A percentile compares a stretch with the other conserved stretches of the same genome.
Conservation (phyloP, 2,113 vertebrate genomes). For the Catharus fuscescens region DNA sequence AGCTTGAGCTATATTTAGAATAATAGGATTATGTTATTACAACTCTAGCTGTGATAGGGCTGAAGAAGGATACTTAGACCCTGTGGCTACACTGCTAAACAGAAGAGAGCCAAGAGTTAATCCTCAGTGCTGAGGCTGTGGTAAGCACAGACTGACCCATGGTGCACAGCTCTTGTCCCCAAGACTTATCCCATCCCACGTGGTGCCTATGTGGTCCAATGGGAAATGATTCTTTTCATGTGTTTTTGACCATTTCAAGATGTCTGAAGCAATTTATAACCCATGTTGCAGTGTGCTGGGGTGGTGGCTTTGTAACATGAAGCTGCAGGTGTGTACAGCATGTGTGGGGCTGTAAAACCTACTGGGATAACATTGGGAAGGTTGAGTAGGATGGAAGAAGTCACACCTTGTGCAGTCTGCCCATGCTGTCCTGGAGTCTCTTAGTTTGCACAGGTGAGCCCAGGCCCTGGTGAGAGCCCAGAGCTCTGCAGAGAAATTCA, state of each 20-base stretch:
- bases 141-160: neutral
- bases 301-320: neutral
- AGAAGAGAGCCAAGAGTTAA: neutral
- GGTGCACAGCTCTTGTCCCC: neutral
- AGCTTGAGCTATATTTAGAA: conserved; percentile 9
- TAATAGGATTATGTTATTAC: conserved; percentile 31
- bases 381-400: neutral
- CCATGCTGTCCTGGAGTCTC: neutral
- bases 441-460: neutral
- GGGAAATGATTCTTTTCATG: neutral
- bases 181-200: neutral
- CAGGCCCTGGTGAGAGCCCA: neutral
- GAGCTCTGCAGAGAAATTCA: neutral
- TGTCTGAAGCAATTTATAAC: neutral
- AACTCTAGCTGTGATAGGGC: neutral
- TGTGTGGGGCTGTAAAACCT: neutral
- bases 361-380: neutral
- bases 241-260: neutral
- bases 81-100: neutral
- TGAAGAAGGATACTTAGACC: conserved; percentile 7
- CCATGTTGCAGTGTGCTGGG: neutral
- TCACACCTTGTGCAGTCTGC: neutral
- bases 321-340: neutral
- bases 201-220: neutral
- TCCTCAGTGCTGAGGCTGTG: neutral